phyloP scores from a whole-genome alignment of 2,797 vertebrate species.

The Peromyscus melanophrys region DNA sequence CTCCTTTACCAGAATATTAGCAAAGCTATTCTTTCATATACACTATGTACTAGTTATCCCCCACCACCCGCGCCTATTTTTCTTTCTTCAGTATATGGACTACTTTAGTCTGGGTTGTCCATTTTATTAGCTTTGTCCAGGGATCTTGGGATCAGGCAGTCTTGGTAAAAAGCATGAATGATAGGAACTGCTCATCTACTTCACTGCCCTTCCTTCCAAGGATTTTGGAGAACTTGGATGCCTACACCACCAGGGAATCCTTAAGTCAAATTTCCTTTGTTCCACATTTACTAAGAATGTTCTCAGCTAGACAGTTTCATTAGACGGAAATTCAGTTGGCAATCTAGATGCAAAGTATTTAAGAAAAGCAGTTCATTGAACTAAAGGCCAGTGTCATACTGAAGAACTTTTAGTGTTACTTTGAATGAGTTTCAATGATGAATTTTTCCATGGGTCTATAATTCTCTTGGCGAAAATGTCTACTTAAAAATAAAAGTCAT shows the following conservation, averaged over 20 bases:
- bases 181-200: neutral
- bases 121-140: neutral
- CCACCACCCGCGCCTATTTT: accelerated
- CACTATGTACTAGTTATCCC: neutral
- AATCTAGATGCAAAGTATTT: neutral
- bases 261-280: conserved; percentile 31
- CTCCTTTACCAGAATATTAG: neutral
- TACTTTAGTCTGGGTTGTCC: neutral
- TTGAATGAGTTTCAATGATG: neutral
- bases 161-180: conserved; percentile 11
- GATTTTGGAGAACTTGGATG: neutral
- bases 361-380: neutral
- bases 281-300: conserved; percentile 34
- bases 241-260: conserved; percentile 7
- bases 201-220: neutral
- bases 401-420: neutral
- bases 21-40: neutral
- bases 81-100: neutral
- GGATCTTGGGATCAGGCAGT: neutral
- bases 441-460: neutral
- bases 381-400: neutral
- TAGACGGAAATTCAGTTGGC: neutral
- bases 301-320: conserved; percentile 39
- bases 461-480: conserved; percentile 8
- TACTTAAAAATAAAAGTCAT: conserved; percentile 1